Conservation (phyloP, 2,113 vertebrate genomes). For the Petrocephalus zakoni region DNA sequence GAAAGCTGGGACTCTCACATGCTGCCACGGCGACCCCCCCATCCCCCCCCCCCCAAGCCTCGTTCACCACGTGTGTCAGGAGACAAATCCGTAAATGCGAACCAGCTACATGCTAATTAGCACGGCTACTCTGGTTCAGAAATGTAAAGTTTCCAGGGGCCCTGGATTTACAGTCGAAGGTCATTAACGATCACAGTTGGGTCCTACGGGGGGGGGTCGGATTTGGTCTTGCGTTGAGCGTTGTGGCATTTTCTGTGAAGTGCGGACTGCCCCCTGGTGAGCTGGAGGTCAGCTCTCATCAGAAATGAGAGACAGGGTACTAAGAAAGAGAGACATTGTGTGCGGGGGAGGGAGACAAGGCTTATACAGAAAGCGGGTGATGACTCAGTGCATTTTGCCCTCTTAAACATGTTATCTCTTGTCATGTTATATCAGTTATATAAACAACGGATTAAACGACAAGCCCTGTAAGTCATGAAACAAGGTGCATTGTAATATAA, state of each 20-base stretch:
- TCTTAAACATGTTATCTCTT: background rate
- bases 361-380: background rate
- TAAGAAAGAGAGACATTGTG: background rate
- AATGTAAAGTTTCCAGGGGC: background rate
- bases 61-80: background rate
- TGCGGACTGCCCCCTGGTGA: background rate
- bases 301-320: background rate
- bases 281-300: background rate
- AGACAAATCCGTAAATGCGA: background rate
- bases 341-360: background rate
- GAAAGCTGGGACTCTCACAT: background rate
- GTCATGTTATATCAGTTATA: background rate
- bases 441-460: background rate
- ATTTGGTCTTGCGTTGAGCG: too few relatives aligned
- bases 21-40: too few relatives aligned
- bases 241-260: too few relatives aligned
- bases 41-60: background rate
- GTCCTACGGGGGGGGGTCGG: too few relatives aligned
- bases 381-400: background rate
- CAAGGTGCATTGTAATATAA: background rate
- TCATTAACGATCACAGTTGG: background rate
- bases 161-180: background rate
- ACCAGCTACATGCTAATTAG: slow-evolving; percentile 5
- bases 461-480: background rate
- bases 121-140: background rate